Evolutionary conservation across 2,888 invertebrate genomes (phyloP).

Genomic region (Branchellion lobata): DNA sequence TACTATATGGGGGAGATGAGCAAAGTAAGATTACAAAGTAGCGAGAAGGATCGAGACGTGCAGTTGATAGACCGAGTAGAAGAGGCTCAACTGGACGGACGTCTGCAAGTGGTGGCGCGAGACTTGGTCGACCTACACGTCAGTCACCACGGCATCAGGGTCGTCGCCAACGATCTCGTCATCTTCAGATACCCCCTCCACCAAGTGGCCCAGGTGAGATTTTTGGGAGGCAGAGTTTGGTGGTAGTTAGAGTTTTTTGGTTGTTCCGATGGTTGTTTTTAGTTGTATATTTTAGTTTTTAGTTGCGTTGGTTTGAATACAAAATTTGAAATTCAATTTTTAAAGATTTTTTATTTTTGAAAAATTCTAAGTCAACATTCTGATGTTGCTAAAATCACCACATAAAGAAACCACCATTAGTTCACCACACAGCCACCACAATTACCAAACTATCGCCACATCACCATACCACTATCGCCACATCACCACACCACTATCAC

Average conservation of each 20-base stretch:
- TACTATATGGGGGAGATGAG: background rate
- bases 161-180: constrained; percentile 58
- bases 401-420: too few species aligned
- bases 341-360: background rate
- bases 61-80: constrained; percentile 59
- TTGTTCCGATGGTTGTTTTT: too few species aligned
- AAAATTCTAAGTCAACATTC: background rate
- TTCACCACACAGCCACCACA: too few species aligned
- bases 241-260: too few species aligned
- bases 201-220: constrained; percentile 55
- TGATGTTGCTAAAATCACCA: too few species aligned
- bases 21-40: background rate
- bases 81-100: constrained; percentile 60
- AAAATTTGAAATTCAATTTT: background rate
- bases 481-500: too few species aligned
- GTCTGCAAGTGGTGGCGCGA: constrained; percentile 55
- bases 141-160: constrained; percentile 59
- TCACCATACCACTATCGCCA: too few species aligned
- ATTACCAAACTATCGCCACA: too few species aligned
- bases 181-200: constrained; percentile 59
- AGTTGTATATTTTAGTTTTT: background rate
- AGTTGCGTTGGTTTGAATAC: background rate
- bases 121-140: constrained; percentile 57
- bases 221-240: too few species aligned
- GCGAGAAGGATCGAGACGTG: constrained; percentile 55